These are phyloP conservation scores for Trachelus iudaicus DNA, from an alignment of 2,888 invertebrate genomes.

Conservation along the genomic window DNA sequence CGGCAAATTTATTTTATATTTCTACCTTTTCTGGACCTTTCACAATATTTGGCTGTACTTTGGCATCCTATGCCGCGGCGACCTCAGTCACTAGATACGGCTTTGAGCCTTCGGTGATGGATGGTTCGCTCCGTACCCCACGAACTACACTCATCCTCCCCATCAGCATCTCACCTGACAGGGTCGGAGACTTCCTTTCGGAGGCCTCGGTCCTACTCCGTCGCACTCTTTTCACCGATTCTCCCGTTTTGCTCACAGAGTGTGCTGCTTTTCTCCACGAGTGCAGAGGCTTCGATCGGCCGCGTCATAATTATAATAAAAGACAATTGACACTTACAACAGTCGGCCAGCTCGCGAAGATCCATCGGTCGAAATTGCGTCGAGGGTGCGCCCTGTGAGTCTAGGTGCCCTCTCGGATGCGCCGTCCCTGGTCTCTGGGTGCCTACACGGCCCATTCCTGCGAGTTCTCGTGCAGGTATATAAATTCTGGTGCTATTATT, in stretches of 20 bases:
- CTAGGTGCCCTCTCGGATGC: background rate
- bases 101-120: constrained; percentile 61
- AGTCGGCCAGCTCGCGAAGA: too few species aligned
- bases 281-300: too few species aligned
- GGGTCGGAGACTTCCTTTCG: too few species aligned
- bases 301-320: too few species aligned
- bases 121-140: constrained; percentile 51
- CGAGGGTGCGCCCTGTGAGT: too few species aligned
- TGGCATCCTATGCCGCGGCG: constrained; percentile 47
- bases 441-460: constrained; percentile 46
- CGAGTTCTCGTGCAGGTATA: constrained; percentile 62
- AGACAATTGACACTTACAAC: too few species aligned
- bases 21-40: constrained; percentile 66
- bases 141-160: constrained; percentile 27
- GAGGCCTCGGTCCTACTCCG: too few species aligned
- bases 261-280: too few species aligned
- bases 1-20: constrained; percentile 61
- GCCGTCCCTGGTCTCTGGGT: constrained; percentile 9
- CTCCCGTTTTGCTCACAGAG: too few species aligned
- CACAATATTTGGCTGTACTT: constrained; percentile 64
- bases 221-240: too few species aligned
- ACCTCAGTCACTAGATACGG: constrained; percentile 56
- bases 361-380: too few species aligned
- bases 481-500: constrained; percentile 65
- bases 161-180: constrained; percentile 12